phyloP scores from a whole-genome alignment of 2,888 invertebrate genomes.

The Drosophila yooni region DNA sequence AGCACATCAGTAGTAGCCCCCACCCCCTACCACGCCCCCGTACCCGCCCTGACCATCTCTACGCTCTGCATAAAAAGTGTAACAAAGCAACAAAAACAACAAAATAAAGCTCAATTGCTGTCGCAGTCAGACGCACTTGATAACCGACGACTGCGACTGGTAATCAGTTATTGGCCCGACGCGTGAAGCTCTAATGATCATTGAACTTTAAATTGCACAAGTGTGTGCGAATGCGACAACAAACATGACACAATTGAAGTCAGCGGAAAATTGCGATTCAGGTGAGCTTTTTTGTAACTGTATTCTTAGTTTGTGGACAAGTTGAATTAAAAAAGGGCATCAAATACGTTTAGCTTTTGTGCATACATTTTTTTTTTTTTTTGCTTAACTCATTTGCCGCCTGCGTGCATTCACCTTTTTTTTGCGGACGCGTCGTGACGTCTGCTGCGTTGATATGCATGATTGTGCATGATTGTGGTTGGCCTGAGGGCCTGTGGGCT shows the following conservation, averaged over 20 bases:
- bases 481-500: background rate
- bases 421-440: slow-evolving; percentile 19
- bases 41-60: background rate
- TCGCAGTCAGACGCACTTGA: slow-evolving; percentile 28
- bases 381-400: slow-evolving; percentile 17
- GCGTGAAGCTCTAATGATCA: slow-evolving; percentile 62
- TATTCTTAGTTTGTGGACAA: background rate
- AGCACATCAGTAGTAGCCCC: background rate
- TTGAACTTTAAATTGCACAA: slow-evolving; percentile 69
- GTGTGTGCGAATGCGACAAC: slow-evolving; percentile 28
- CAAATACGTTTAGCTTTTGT: background rate
- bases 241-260: background rate
- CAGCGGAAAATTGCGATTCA: slow-evolving; percentile 4
- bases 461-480: slow-evolving; percentile 4
- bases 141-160: slow-evolving; percentile 35
- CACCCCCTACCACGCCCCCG: background rate
- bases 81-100: slow-evolving; percentile 33
- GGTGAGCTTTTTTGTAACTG: slow-evolving; percentile 9
- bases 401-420: slow-evolving; percentile 52
- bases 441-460: slow-evolving; percentile 9
- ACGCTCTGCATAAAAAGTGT: slow-evolving; percentile 40
- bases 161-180: slow-evolving; percentile 69
- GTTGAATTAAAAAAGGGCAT: background rate
- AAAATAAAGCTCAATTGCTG: slow-evolving; percentile 4
- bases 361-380: background rate